A percentile compares a stretch with the other conserved stretches of the same genome.
These are phyloP conservation scores for Natrix natrix DNA, from an alignment of 2,797 vertebrate genomes.

Conservation along the genomic window DNA sequence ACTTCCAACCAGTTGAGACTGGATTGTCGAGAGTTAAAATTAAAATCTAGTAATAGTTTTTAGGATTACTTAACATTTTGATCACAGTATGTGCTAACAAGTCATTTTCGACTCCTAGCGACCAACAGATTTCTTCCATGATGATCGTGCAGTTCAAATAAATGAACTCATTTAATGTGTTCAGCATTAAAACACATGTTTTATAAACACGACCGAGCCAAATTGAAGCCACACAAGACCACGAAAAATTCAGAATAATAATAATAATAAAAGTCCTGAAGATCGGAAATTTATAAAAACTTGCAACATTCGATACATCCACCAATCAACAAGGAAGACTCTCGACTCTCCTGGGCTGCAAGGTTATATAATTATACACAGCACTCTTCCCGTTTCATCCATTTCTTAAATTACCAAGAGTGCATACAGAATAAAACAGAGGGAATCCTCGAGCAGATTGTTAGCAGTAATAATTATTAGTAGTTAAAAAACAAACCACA, in stretches of 20 bases:
- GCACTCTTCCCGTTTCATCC: neutral
- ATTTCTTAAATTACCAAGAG: neutral
- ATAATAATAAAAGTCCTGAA: neutral
- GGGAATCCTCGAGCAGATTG: neutral
- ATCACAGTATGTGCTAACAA: neutral
- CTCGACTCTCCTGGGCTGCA: neutral
- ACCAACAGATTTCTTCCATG: neutral
- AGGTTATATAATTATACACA: neutral
- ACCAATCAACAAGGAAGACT: neutral
- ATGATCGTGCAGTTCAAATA: neutral
- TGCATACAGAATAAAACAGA: neutral
- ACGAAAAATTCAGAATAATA: neutral
- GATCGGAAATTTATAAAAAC: neutral
- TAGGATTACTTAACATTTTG: neutral
- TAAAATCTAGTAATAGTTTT: neutral
- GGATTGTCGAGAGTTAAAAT: neutral
- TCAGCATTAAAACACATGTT: neutral
- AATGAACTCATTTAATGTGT: neutral
- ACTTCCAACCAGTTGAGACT: neutral
- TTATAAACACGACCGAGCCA: neutral
- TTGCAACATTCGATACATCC: neutral
- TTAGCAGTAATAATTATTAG: neutral
- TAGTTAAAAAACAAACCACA: neutral
- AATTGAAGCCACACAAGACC: neutral
- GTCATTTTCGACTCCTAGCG: neutral